Percentiles rank a stretch among this genome's conserved stretches.
Evolutionary conservation across 2,888 invertebrate genomes (phyloP).

Genomic region (Eledona agricola): DNA sequence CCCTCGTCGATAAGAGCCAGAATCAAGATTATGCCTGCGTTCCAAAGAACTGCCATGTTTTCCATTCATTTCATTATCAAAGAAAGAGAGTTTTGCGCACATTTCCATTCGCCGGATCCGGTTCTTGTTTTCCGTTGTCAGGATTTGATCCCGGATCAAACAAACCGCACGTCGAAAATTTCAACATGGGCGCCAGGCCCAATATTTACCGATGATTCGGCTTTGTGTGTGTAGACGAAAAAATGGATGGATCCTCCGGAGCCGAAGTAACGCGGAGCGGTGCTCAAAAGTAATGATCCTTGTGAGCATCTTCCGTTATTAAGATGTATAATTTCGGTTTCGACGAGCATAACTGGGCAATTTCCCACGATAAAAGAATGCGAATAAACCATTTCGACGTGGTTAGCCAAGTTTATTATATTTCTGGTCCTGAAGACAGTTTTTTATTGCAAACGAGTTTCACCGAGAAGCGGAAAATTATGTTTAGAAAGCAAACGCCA

Average conservation of each 20-base stretch:
- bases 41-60: slow-evolving; percentile 17
- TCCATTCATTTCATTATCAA: slow-evolving; percentile 9
- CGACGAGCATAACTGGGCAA: too few relatives aligned
- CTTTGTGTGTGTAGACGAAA: slow-evolving; percentile 3
- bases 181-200: slow-evolving; percentile 10
- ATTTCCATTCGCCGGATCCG: slow-evolving; percentile 18
- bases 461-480: too few relatives aligned
- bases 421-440: too few relatives aligned
- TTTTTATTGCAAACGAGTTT: too few relatives aligned
- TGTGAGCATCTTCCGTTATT: slow-evolving; percentile 6
- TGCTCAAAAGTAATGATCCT: neutral
- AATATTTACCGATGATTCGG: slow-evolving; percentile 10
- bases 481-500: too few relatives aligned
- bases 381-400: too few relatives aligned
- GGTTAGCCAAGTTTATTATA: too few relatives aligned
- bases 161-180: slow-evolving; percentile 20
- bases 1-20: slow-evolving; percentile 13
- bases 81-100: slow-evolving; percentile 1
- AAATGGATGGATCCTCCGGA: too few relatives aligned
- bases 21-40: slow-evolving; percentile 17
- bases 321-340: too few relatives aligned
- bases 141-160: slow-evolving; percentile 21
- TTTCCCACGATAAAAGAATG: too few relatives aligned
- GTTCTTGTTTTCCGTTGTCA: slow-evolving; percentile 4
- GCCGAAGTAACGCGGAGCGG: slow-evolving; percentile 1